Evolutionary conservation across 2,797 vertebrate species (phyloP), one percentile per base, ranked within the genome.

Genomic region (Apogon talboti): DNA sequence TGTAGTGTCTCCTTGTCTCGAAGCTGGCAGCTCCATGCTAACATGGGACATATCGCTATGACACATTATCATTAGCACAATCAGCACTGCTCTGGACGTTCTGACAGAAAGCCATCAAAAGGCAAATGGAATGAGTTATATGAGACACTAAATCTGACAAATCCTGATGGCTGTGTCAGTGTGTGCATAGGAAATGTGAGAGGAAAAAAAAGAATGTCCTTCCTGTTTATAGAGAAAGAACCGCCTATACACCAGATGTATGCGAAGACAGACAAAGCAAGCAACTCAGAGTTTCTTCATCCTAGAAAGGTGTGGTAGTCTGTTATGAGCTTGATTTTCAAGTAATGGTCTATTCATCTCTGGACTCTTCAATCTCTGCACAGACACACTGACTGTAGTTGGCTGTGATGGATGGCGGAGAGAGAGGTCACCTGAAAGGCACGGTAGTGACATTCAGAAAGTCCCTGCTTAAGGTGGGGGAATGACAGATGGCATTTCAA

Each of bases 401-500:
- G 76, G 68, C 58, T 75, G 64, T 92, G 92, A 94, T 89, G 80
- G 91, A 93, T 90, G 74, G 83, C 69, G 56, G 76, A 51, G 83
- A 63, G 71, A 68, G 43, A 71, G 89, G 85, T 90, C 79, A 85
- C 71, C 78, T 87, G 66, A 87, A 89, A 89, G 72, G 66, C 82
- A 78, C 18, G 2, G 57, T 51, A 43, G 74, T 84, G 87, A 91
- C 89, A 89, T 91, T 91, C 85, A 87, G 46, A 81, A 74, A 47
- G 76, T 85, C 62, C 49, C 77, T 74, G 62, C 74, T 82, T 74
- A 67, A 85, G 76, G 73, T 65, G 35, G 24, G 40, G 65, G 66
- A 78, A 78, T 90, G 91, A 92, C 85, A 83, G 82, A 92, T 90
- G 89, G 76, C 71, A 86, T 89, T 90, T 89, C 78, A 84, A 43